phyloP scores from a whole-genome alignment of 23 tunicate species.

The Ciona savignyi region DNA sequence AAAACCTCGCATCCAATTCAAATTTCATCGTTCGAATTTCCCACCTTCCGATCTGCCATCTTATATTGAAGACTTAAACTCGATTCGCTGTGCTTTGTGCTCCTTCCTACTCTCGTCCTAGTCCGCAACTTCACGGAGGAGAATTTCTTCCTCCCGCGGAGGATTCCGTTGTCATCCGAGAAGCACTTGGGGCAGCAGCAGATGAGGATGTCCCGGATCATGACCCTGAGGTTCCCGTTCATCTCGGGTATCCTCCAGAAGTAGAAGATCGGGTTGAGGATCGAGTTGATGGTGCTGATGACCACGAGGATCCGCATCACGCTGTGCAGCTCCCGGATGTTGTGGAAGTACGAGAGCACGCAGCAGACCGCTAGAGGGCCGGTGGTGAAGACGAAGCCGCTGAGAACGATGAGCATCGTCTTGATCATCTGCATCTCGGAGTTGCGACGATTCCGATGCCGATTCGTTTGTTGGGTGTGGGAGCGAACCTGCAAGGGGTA shows the following conservation, averaged over 20 bases:
- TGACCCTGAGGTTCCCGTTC: conserved; percentile 26
- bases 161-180: background rate
- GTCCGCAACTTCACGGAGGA: background rate
- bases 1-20: background rate
- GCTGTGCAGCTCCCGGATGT: conserved; percentile 33
- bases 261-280: conserved; percentile 68
- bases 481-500: background rate
- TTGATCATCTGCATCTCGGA: conserved; percentile 62
- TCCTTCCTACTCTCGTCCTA: background rate
- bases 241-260: conserved; percentile 63
- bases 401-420: conserved; percentile 56
- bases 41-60: background rate
- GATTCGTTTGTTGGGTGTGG: background rate
- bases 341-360: conserved; percentile 37
- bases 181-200: conserved; percentile 18
- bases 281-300: conserved; percentile 58
- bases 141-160: background rate
- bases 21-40: background rate
- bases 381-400: conserved; percentile 56
- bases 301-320: conserved; percentile 61
- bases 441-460: conserved; percentile 2
- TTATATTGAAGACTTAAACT: background rate
- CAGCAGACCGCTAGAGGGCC: conserved; percentile 65
- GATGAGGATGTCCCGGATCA: conserved; percentile 12
- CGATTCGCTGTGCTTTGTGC: background rate